A percentile compares a stretch with the other conserved stretches of the same genome.
phyloP scores from a whole-genome alignment of 2,888 invertebrate species.

The Athalia rosae region DNA sequence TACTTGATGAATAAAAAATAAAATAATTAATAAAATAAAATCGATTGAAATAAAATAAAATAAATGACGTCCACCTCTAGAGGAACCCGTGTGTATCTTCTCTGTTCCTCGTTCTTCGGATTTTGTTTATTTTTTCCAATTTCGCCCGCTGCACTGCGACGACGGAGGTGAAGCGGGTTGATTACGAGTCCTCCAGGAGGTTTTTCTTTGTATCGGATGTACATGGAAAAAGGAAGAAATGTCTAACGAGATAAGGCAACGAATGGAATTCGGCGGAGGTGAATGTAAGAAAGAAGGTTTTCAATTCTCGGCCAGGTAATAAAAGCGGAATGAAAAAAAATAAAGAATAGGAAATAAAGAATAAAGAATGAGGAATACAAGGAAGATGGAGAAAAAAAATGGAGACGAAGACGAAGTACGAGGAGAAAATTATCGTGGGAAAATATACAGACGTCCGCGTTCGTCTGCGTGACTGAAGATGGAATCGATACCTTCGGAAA shows the following conservation, averaged over 20 bases:
- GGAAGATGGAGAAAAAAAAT: no score
- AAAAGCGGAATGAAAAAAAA: neutral
- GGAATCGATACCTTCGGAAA: slow-evolving; percentile 22
- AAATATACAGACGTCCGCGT: neutral
- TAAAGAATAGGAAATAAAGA: no score
- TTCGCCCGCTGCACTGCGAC: slow-evolving; percentile 8
- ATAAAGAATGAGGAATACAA: no score
- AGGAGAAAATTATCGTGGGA: slow-evolving; percentile 27
- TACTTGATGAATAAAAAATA: no score
- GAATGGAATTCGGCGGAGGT: no score
- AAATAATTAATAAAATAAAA: no score
- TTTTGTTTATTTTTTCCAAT: neutral
- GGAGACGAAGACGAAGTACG: no score
- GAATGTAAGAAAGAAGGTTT: neutral
- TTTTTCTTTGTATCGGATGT: no score
- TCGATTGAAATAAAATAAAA: no score
- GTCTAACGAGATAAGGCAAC: slow-evolving; percentile 22
- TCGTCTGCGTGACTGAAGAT: slow-evolving; percentile 32
- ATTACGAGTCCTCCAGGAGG: neutral
- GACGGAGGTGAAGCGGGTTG: slow-evolving; percentile 56
- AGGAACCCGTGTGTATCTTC: no score
- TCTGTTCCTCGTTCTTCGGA: no score
- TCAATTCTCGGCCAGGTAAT: slow-evolving; percentile 21
- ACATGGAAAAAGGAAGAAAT: neutral
- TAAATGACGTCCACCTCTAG: no score